These are phyloP conservation scores for Epinephelus lanceolatus DNA, from an alignment of 2,113 vertebrate species.

Conservation along the genomic window DNA sequence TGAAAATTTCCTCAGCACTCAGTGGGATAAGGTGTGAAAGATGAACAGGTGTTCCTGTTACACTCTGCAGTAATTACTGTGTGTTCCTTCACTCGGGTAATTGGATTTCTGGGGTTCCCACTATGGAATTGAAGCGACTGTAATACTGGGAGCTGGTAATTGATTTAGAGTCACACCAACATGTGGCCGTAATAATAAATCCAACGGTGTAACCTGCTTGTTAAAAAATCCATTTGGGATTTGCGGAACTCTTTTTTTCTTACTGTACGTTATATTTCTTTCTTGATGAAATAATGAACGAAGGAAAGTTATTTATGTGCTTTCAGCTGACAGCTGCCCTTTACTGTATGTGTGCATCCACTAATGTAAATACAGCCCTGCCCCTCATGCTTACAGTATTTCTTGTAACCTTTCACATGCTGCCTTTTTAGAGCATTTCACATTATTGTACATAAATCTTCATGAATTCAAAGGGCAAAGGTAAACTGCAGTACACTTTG, in stretches of 20 bases:
- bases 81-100: constrained; percentile 23
- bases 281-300: neutral
- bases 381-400: neutral
- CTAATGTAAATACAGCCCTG: neutral
- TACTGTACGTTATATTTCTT: neutral
- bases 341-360: neutral
- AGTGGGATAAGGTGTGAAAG: constrained; percentile 5
- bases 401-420: neutral
- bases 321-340: neutral
- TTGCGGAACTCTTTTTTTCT: neutral
- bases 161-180: constrained; percentile 25
- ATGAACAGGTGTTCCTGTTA: neutral
- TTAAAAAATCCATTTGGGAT: neutral
- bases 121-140: constrained; percentile 32
- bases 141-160: constrained; percentile 37
- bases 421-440: neutral
- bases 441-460: neutral
- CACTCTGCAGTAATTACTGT: constrained; percentile 40
- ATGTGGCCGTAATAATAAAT: neutral
- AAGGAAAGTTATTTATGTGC: neutral
- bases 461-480: no score
- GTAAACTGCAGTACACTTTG: neutral
- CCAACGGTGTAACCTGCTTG: neutral
- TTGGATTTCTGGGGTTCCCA: constrained; percentile 35
- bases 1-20: neutral